Evolutionary conservation across 2,888 invertebrate species (phyloP), one percentile per base, ranked within the genome.

Genomic region (Parapristionchus giblindavisi): DNA sequence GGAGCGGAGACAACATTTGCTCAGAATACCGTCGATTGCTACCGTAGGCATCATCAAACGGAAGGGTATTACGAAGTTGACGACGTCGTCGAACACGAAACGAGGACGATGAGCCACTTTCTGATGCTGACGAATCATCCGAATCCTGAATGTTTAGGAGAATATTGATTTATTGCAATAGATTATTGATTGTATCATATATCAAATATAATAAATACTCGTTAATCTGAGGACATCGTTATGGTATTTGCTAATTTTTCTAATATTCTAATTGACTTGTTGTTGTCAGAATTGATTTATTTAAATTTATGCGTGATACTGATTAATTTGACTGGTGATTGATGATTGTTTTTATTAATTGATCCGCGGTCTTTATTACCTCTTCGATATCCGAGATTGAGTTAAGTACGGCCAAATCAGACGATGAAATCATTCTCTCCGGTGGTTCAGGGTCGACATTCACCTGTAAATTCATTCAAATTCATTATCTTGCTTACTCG

Each of bases 41-140:
- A 6, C 40, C 56, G 24, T 40, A 21, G 1, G 24, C 56, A n/a
- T 73, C 73, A 3, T 60, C 73, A 24, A 34, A 61, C 1, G 68
- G 36, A 77, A 74, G 60, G 81, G 72, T 14, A 71, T 71, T 51
- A 73, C 77, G 24, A 72, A 76, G 54, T 34, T 76, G 21, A 61
- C 60, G 17, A 51, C 70, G 40, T 51, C 75, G 71, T 24, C 76
- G 75, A 61, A 73, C 34, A 17, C 80, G 79, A 34, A 71, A 76
- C 0, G 77, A 65, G 21, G 80, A 80, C 24, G 79, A 78, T n/a
- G 80, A 79, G 21, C 80, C 77, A 29, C 83, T 54, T 32, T 86
- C 85, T 40, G 81, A 83, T n/a, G 81, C 79, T 17, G 81, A 81
- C 14, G 84, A 84, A 38, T 86, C 85, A 66, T 85, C 85, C 4